Evolutionary conservation across 2,888 invertebrate genomes (phyloP), one percentile per base, ranked within the genome.

Genomic region (Drosophila neonasuta): DNA sequence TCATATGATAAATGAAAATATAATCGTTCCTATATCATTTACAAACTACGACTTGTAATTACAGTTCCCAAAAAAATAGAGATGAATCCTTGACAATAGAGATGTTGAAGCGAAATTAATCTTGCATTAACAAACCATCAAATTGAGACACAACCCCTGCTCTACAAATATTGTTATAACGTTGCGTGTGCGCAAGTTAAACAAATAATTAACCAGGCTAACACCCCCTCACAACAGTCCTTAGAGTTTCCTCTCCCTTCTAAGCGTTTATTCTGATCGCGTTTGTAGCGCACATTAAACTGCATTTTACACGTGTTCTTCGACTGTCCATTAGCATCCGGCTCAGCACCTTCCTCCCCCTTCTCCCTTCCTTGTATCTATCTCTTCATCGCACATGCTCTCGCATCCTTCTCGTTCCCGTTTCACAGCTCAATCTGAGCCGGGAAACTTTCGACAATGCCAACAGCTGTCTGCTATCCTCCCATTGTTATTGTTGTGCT

Each of bases 381-480:
- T 2, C 50, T 4, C 0, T 9, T 36, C 24, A 13, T 50, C 48
- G 15, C n/a, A 41, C 32, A 13, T 24, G 45, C 24, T 36, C 24
- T 45, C 13, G 24, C 55, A 44, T 56, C 56, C 49, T 34, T 24
- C 45, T 41, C 32, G n/a, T 36, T 36, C 11, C n/a, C 5, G 6
- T 36, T 36, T 36, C 6, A 6, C 20, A 64, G 41, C 48, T 10
- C 80, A 86, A 83, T 85, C 81, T 90, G 87, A 88, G 89, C 89
- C 89, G 89, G 89, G 89, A 89, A 89, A 82, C 68, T 86, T 81
- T 69, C 65, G 78, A 89, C 90, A 89, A 89, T 89, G 73, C 74
- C 58, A 86, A 75, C 89, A 89, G 87, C 89, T 89, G 89, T 76
- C 78, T 73, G 64, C 61, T 58, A 60, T 62, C 59, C 67, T 48